Evolutionary conservation across 2,797 vertebrate species (phyloP), one percentile per base, ranked within the genome.

Genomic region (Ambastaia sidthimunki): DNA sequence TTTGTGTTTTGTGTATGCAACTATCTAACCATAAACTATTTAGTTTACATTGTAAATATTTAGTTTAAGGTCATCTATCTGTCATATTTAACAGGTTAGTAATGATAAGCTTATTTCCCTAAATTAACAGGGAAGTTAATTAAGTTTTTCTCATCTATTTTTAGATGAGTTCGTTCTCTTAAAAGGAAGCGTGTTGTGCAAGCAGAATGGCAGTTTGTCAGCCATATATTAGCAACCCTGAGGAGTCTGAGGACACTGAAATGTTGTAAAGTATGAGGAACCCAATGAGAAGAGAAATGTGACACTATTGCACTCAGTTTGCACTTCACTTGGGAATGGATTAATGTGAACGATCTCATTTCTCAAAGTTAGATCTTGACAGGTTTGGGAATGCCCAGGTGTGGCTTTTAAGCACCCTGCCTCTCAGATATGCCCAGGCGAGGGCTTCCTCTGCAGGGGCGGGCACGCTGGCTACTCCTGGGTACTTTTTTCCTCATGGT

Each of bases 391-490:
- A 70, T 80, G 76, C 81, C 60, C 67, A 74, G 44, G 65, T 18
- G 57, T 80, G 80, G 69, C 78, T 82, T 59, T 75, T 76, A 15
- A 76, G 62, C 54, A 23, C 34, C 60, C 60, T 71, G 71, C 67
- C 80, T 76, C 80, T 78, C 75, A 75, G 78, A 82, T 50, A 99
- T 99, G 98, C 93, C 97, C 93, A 96, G 97, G 92, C 96, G 97
- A 92, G 95, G 96, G 84, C 88, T 96, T 74, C 87, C 93, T 47
- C 93, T 99, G 89, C 97, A 97, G 89, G 95, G 94, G 89, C 95
- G 95, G 89, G 93, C 93, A 84, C 97, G 97, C 84, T 98, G 97
- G 96, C 94, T 99, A 1, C 90, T 98, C 37, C 90, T 98, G 85
- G 96, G 96, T 83, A 92, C 98, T 75, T 95, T 96, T 87, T 89